Percentiles rank a stretch among this genome's conserved stretches.
These are phyloP conservation scores for Leptobrachium leishanense DNA, from an alignment of 2,113 vertebrate species.

Conservation along the genomic window DNA sequence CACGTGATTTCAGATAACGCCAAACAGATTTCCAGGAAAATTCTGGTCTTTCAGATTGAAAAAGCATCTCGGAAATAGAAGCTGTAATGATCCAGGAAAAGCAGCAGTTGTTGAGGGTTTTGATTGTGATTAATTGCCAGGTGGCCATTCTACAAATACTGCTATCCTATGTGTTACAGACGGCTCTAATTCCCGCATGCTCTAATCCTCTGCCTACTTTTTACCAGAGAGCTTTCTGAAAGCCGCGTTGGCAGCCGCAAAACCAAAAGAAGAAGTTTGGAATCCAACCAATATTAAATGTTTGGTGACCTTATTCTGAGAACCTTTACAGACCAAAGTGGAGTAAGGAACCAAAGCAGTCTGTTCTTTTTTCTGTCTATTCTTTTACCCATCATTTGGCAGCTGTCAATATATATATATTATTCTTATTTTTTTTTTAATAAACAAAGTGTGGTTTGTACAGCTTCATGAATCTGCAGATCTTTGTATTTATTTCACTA, in stretches of 20 bases:
- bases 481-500: too few species aligned
- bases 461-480: too few species aligned
- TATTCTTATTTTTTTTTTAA: too few species aligned
- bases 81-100: constrained; percentile 1
- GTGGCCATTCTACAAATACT: constrained; percentile 4
- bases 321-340: neutral
- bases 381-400: too few species aligned
- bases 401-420: too few species aligned
- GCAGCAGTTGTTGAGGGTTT: neutral
- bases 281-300: constrained; percentile 17
- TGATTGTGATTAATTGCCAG: constrained; percentile 8
- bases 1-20: neutral
- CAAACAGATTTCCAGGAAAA: neutral
- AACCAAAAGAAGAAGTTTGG: constrained; percentile 1
- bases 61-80: constrained; percentile 9
- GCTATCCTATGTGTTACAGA: constrained; percentile 12
- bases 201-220: neutral
- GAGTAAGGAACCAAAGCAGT: too few species aligned
- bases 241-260: constrained; percentile 2
- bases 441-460: too few species aligned
- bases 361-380: too few species aligned
- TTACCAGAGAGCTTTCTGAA: constrained; percentile 18
- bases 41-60: neutral
- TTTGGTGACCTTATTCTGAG: constrained; percentile 5
- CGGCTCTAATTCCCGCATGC: constrained; percentile 20